Evolutionary conservation across 2,797 vertebrate species (phyloP).

Genomic region (Xerus rutilus): DNA sequence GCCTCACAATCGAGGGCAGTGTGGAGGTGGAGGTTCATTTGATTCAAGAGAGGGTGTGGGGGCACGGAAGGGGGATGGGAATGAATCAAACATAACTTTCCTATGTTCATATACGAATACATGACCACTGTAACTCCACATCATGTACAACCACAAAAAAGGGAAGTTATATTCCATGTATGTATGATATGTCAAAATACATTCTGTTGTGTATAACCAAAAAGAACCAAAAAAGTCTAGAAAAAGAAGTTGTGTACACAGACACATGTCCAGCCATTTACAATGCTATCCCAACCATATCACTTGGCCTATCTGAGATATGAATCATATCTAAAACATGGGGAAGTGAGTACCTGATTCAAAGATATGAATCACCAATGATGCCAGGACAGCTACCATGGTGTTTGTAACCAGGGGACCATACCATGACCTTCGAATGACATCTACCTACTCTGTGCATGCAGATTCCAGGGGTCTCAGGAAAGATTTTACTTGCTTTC

Average conservation of each 20-base stretch:
- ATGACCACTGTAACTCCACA: too few relatives aligned
- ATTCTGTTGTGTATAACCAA: too few relatives aligned
- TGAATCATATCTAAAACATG: neutral
- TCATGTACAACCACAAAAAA: too few relatives aligned
- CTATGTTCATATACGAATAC: too few relatives aligned
- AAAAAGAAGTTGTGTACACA: neutral
- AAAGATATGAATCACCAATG: neutral
- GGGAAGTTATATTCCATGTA: too few relatives aligned
- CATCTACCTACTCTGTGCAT: neutral
- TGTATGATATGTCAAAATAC: too few relatives aligned
- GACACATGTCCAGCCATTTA: neutral
- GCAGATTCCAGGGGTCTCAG: neutral
- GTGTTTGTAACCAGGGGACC: neutral
- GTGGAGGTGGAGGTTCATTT: too few relatives aligned
- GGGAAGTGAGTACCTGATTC: neutral
- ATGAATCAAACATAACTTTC: too few relatives aligned
- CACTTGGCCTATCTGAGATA: neutral
- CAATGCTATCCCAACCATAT: neutral
- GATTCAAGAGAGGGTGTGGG: too few relatives aligned
- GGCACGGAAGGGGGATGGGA: too few relatives aligned
- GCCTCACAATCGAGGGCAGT: too few relatives aligned
- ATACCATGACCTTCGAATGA: neutral
- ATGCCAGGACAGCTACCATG: neutral
- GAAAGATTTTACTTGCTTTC: conserved; percentile 49
- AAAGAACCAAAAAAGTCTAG: too few relatives aligned